Percentiles rank a stretch among this genome's conserved stretches.
Conservation (phyloP, 2,888 invertebrate species). For the Laothoe populi region DNA sequence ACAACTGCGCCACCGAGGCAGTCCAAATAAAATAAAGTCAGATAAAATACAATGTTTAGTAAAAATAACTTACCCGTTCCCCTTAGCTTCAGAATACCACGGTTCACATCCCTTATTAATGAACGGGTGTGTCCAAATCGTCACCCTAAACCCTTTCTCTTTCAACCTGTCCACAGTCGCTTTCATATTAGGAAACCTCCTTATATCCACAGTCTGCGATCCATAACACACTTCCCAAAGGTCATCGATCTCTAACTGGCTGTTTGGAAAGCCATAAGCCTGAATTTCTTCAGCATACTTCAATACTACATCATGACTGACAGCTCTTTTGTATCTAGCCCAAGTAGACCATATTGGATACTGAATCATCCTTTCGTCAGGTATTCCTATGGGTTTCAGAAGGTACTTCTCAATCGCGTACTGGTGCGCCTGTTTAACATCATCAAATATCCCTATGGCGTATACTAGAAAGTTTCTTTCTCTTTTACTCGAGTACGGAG, state of each 20-base stretch:
- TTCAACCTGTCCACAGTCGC: conserved; percentile 70
- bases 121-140: conserved; percentile 88
- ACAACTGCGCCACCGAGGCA: no score
- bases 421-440: conserved; percentile 85
- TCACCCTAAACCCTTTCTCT: conserved; percentile 81
- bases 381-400: conserved; percentile 83
- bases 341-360: conserved; percentile 89
- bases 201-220: conserved; percentile 75
- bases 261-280: conserved; percentile 76
- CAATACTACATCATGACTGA: conserved; percentile 79
- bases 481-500: conserved; percentile 76
- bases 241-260: conserved; percentile 87
- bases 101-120: conserved; percentile 84
- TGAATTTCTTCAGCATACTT: conserved; percentile 81
- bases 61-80: conserved; percentile 67
- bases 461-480: conserved; percentile 79
- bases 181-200: conserved; percentile 84
- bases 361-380: conserved; percentile 81
- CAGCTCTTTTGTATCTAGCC: conserved; percentile 83
- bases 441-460: conserved; percentile 85
- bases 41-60: not conserved
- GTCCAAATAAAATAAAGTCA: no score
- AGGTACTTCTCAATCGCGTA: conserved; percentile 85
- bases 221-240: conserved; percentile 88
- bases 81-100: conserved; percentile 72